Base-by-base conservation (phyloP, 64 coral and sea anemone species). In the Trachythela sp. region DNA sequence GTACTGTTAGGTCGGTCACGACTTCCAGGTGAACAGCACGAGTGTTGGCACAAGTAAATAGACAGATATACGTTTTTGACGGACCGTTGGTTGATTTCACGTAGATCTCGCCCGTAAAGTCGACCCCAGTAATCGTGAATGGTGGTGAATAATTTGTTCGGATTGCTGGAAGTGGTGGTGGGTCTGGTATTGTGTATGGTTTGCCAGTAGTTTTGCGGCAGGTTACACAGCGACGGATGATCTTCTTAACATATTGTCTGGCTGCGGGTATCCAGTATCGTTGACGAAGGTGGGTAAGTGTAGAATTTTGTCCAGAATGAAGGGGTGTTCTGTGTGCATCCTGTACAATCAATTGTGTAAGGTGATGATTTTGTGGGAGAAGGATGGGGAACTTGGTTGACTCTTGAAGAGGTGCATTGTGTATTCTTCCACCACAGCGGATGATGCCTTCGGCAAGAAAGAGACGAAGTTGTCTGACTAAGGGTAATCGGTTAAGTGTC, bases 181-280 rank as follows among this genome's bases (percentile, higher is more conserved):
- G 68, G 77, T 94, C 75, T 84, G 85, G 89, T 18, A 39, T 48
- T 22, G 75, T 83, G 68, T 87, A 88, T 13, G 85, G 15, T 58
- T 29, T 31, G 31, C 85, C 50, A 10, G 20, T 75, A 26, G 90
- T 30, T 36, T 94, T 94, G 36, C 36, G 37, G 56, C 92, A 90
- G 22, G 72, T 85, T 0, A 94, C 92, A 83, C 88, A 94, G 15
- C 59, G 36, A 24, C 35, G 75, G 24, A 90, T 39, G 30, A 70
- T 30, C 20, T 83, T 92, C 22, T 92, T 88, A 13, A 89, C 76
- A 7, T 85, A 83, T 30, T 70, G 70, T 22, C 88, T 17, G 18
- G 84, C 92, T 32, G 88, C 35, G 45, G 67, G 88, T 59, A 94
- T 48, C 88, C 85, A 94, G 85, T 86, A 94, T 36, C 40, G 77